phyloP scores from a whole-genome alignment of 2,888 invertebrate genomes.

The Thereva nobilitata region DNA sequence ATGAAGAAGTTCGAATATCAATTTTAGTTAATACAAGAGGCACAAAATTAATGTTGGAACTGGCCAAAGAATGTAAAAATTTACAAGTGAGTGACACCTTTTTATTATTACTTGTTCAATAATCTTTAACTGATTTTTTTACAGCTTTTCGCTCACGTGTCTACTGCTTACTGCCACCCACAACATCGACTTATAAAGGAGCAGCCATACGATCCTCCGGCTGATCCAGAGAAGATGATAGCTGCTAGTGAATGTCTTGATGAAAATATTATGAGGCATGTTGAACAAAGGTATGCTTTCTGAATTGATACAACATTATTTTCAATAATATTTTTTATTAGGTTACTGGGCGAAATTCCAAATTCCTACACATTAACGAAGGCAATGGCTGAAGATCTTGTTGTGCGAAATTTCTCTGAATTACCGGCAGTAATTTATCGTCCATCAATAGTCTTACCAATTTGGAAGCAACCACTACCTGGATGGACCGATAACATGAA shows the following conservation, averaged over 20 bases:
- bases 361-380: slow-evolving; percentile 96
- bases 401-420: slow-evolving; percentile 74
- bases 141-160: slow-evolving; percentile 70
- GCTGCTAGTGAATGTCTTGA: slow-evolving; percentile 79
- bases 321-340: slow-evolving; percentile 47
- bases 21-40: slow-evolving; percentile 91
- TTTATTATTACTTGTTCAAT: slow-evolving; percentile 16
- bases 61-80: slow-evolving; percentile 77
- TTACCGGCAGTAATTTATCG: slow-evolving; percentile 81
- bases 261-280: slow-evolving; percentile 68
- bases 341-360: slow-evolving; percentile 75
- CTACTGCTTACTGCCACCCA: slow-evolving; percentile 90
- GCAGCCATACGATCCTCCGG: slow-evolving; percentile 82
- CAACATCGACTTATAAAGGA: slow-evolving; percentile 80
- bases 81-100: slow-evolving; percentile 63
- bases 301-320: not conserved
- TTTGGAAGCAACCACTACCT: slow-evolving; percentile 81
- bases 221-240: slow-evolving; percentile 74
- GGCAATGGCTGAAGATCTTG: slow-evolving; percentile 82
- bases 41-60: slow-evolving; percentile 81
- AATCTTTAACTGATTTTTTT: slow-evolving; percentile 38
- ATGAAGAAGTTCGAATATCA: slow-evolving; percentile 87
- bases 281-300: slow-evolving; percentile 64
- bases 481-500: slow-evolving; percentile 95
- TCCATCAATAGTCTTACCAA: slow-evolving; percentile 88